Conservation (phyloP, 2,888 invertebrate genomes). For the Thecophora atra region DNA sequence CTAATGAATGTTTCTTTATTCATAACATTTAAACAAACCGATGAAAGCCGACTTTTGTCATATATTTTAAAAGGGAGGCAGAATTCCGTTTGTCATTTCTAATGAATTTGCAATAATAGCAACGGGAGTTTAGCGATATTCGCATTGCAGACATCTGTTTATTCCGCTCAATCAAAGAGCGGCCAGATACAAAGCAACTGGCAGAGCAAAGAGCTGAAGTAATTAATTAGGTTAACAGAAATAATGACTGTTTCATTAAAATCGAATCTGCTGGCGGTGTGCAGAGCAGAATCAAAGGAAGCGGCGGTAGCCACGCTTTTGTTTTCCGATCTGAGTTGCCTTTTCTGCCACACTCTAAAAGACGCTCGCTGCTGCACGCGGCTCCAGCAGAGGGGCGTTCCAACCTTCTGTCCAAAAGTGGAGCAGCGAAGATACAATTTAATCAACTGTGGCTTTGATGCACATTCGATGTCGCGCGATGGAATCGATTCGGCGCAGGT, state of each 20-base stretch:
- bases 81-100: no score
- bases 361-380: not conserved
- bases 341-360: not conserved
- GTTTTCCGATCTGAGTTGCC: slow-evolving; percentile 1
- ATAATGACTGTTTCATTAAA: slow-evolving; percentile 39
- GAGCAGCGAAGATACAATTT: slow-evolving; percentile 9
- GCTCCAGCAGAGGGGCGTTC: not conserved
- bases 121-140: no score
- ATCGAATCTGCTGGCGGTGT: slow-evolving; percentile 13
- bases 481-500: not conserved
- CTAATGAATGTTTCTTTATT: no score
- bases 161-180: slow-evolving; percentile 6
- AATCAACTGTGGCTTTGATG: slow-evolving; percentile 33
- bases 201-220: slow-evolving; percentile 23
- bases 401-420: not conserved
- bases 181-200: not conserved
- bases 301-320: not conserved
- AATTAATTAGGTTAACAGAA: slow-evolving; percentile 45
- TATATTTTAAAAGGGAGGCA: no score
- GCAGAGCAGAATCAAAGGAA: slow-evolving; percentile 17
- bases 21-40: no score
- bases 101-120: no score
- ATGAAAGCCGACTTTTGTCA: no score
- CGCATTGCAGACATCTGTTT: no score
- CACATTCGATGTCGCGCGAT: slow-evolving; percentile 28